These are phyloP conservation scores for Neodiprion lecontei DNA, from an alignment of 1,140 invertebrate genomes.

Conservation along the genomic window DNA sequence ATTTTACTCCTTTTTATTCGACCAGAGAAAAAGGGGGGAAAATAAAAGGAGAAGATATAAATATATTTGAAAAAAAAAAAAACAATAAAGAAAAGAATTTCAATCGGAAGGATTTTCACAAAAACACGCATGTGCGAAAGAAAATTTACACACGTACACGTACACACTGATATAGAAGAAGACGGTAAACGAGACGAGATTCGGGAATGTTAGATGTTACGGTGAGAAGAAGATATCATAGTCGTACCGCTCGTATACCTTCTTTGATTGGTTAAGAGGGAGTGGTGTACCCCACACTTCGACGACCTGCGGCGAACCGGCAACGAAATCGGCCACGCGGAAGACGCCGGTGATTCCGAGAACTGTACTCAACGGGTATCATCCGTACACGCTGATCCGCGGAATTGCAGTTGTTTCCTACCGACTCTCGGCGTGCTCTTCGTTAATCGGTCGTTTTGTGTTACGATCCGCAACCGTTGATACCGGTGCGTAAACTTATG, in stretches of 20 bases:
- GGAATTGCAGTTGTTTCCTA: conserved; percentile 9
- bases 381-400: background rate
- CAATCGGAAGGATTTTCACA: background rate
- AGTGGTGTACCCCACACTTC: background rate
- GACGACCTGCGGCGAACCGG: background rate
- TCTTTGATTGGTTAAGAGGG: too few relatives aligned
- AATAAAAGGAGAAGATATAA: background rate
- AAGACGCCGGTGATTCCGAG: background rate
- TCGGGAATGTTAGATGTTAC: background rate
- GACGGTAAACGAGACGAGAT: background rate
- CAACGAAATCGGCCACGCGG: background rate
- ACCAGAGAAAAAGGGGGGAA: background rate
- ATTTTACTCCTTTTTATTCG: too few relatives aligned
- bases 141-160: too few relatives aligned
- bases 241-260: too few relatives aligned
- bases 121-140: background rate
- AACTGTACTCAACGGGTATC: background rate
- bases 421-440: background rate
- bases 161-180: too few relatives aligned
- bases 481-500: background rate
- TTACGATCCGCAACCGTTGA: conserved; percentile 8
- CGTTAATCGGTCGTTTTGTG: conserved; percentile 8
- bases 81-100: background rate
- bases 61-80: background rate
- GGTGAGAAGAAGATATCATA: background rate